phyloP scores from a whole-genome alignment of 2,113 vertebrate species.

The Carassius auratus region DNA sequence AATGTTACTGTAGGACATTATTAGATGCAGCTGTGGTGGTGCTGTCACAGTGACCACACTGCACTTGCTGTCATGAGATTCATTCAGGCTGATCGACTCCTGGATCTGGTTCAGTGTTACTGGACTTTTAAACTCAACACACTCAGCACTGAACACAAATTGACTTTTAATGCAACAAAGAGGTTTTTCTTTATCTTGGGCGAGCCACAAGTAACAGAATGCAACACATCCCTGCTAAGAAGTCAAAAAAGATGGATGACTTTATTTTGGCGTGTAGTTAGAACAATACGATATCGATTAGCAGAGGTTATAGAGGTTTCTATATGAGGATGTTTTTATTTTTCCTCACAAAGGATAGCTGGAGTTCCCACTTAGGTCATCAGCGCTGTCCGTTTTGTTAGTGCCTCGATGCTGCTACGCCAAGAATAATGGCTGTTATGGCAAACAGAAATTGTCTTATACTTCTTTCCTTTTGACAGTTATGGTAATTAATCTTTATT shows the following conservation, averaged over 20 bases:
- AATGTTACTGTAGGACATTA: conserved; percentile 39
- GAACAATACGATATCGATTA: neutral
- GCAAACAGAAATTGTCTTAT: neutral
- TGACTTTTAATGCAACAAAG: conserved; percentile 23
- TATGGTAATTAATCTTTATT: neutral
- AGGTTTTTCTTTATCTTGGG: conserved; percentile 11
- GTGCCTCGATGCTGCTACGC: neutral
- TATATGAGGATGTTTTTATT: neutral
- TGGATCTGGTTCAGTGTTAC: neutral
- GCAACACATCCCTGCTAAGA: conserved; percentile 14
- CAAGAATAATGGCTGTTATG: neutral
- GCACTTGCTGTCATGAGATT: neutral
- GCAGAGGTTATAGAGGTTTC: neutral
- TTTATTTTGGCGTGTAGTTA: conserved; percentile 7
- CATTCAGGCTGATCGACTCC: neutral
- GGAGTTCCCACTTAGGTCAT: neutral
- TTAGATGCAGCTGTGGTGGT: conserved; percentile 2
- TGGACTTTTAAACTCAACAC: conserved; percentile 1
- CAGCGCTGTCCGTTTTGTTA: neutral
- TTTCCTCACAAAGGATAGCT: neutral
- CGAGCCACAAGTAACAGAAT: neutral
- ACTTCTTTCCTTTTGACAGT: neutral
- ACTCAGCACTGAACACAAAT: conserved; percentile 15
- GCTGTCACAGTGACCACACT: neutral
- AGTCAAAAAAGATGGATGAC: conserved; percentile 9